Percentiles rank a stretch among this genome's conserved stretches.
Conservation (phyloP, 2,797 vertebrate genomes). For the Nasua narica region DNA sequence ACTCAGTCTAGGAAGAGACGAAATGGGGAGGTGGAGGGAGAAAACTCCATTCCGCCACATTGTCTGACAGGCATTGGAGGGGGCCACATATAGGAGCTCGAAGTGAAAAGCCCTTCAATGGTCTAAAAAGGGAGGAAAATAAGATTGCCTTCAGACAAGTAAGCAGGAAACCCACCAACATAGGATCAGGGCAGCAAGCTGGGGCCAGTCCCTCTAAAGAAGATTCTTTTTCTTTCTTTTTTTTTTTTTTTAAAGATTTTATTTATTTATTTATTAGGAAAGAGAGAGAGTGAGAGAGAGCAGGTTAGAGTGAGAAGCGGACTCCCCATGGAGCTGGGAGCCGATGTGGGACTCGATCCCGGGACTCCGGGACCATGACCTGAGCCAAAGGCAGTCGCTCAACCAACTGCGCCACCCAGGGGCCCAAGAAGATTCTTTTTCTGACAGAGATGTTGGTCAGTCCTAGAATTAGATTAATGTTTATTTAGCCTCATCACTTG, state of each 20-base stretch:
- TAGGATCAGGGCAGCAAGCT: not conserved
- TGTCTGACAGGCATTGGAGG: not conserved
- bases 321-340: too few relatives aligned
- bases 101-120: not conserved
- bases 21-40: not conserved
- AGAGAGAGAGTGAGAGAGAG: too few relatives aligned
- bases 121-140: not conserved
- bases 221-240: not conserved
- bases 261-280: too few relatives aligned
- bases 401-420: too few relatives aligned
- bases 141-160: not conserved
- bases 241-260: too few relatives aligned
- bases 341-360: too few relatives aligned
- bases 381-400: too few relatives aligned
- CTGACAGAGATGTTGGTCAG: not conserved
- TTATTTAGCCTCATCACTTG: not conserved
- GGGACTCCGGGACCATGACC: too few relatives aligned
- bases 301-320: too few relatives aligned
- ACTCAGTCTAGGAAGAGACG: not conserved
- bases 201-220: not conserved
- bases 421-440: slow-evolving; percentile 17
- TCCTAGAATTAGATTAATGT: not conserved
- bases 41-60: not conserved
- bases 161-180: not conserved
- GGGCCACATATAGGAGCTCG: not conserved